phyloP scores from a whole-genome alignment of 35 echinoderm and acorn worm species.

The Ophioderma brevispina region DNA sequence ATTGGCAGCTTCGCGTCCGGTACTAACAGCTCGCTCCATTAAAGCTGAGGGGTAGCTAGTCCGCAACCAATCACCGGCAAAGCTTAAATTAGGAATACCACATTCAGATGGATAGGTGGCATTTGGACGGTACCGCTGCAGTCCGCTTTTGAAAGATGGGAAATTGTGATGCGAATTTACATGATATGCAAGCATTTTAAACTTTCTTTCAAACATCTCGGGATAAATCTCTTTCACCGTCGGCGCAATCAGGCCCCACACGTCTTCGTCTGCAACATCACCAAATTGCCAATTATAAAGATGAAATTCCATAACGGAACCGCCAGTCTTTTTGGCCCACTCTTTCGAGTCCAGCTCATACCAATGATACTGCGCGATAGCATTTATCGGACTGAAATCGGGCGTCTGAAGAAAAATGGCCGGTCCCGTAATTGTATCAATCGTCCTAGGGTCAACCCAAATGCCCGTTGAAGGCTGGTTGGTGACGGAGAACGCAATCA shows the following conservation, averaged over 20 bases:
- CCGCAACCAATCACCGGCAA: slow-evolving; percentile 94
- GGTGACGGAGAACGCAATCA: too few species aligned
- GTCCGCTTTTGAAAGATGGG: slow-evolving; percentile 67
- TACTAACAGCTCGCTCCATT: slow-evolving; percentile 88
- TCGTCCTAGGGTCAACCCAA: too few species aligned
- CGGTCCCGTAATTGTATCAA: too few species aligned
- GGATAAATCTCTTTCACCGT: slow-evolving; percentile 82
- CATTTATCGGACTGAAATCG: slow-evolving; percentile 67
- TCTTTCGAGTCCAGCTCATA: slow-evolving; percentile 52
- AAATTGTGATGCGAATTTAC: slow-evolving; percentile 58
- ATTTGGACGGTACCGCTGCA: slow-evolving; percentile 58
- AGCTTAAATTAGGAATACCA: slow-evolving; percentile 72
- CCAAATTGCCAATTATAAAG: slow-evolving; percentile 68
- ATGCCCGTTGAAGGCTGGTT: too few species aligned
- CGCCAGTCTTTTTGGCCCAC: slow-evolving; percentile 79
- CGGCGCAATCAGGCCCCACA: slow-evolving; percentile 79
- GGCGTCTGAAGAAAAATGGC: slow-evolving; percentile 75
- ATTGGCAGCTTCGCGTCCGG: slow-evolving; percentile 88
- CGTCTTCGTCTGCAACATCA: slow-evolving; percentile 33
- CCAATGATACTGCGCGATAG: slow-evolving; percentile 79
- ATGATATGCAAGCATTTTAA: slow-evolving; percentile 71
- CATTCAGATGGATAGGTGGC: slow-evolving; percentile 48
- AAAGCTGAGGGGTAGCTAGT: slow-evolving; percentile 86
- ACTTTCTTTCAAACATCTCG: slow-evolving; percentile 77
- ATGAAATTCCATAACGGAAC: slow-evolving; percentile 82